These are phyloP conservation scores for Tetragonula carbonaria DNA, from an alignment of 2,888 invertebrate species.

Conservation along the genomic window DNA sequence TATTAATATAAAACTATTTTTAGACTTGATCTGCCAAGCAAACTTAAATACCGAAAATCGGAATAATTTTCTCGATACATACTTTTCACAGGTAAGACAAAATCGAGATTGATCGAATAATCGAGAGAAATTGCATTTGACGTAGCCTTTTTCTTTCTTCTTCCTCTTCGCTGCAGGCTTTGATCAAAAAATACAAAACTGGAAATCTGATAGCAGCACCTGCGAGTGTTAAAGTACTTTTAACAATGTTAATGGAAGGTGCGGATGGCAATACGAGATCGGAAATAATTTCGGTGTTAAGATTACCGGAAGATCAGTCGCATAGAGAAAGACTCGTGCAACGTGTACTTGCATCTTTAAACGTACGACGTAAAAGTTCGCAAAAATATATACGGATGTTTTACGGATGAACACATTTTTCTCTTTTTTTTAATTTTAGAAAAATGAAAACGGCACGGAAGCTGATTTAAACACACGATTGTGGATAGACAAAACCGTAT, in stretches of 20 bases:
- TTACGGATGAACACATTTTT: neutral
- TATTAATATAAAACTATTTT: slow-evolving; percentile 29
- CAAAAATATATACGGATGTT: no score
- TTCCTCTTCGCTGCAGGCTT: slow-evolving; percentile 47
- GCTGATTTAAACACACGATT: slow-evolving; percentile 73
- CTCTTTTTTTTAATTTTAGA: slow-evolving; percentile 57
- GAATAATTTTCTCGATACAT: slow-evolving; percentile 86
- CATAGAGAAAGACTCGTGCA: slow-evolving; percentile 66
- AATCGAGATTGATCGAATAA: neutral
- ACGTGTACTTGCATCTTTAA: slow-evolving; percentile 78
- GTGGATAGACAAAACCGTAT: slow-evolving; percentile 68
- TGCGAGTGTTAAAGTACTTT: slow-evolving; percentile 87
- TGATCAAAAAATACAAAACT: slow-evolving; percentile 61
- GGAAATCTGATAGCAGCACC: slow-evolving; percentile 89
- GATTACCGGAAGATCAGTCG: slow-evolving; percentile 84
- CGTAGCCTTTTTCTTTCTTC: neutral
- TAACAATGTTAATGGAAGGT: slow-evolving; percentile 88
- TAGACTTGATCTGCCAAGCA: slow-evolving; percentile 46
- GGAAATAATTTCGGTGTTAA: slow-evolving; percentile 86
- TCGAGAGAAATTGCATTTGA: neutral
- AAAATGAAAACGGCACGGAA: slow-evolving; percentile 65
- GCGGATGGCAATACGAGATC: slow-evolving; percentile 86
- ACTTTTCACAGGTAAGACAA: slow-evolving; percentile 85
- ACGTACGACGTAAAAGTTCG: slow-evolving; percentile 71
- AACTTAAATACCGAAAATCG: slow-evolving; percentile 74